Percentiles rank a stretch among this genome's conserved stretches.
Evolutionary conservation across 2,888 invertebrate species (phyloP).

Genomic region (Xylota segnis): DNA sequence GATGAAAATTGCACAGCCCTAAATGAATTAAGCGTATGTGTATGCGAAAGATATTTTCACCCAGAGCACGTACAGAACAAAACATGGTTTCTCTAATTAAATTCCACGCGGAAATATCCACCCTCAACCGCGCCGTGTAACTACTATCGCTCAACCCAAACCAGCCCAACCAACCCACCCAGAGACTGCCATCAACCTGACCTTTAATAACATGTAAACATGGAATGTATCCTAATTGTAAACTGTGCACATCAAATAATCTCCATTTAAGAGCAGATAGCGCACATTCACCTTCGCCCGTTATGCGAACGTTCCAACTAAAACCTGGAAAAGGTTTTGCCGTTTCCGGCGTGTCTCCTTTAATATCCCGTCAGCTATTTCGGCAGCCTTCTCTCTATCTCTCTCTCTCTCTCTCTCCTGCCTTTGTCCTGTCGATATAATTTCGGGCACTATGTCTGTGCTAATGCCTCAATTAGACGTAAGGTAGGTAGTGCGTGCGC

Average conservation of each 20-base stretch:
- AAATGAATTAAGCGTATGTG: slow-evolving; percentile 14
- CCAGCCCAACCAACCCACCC: no score
- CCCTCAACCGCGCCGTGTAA: slow-evolving; percentile 3
- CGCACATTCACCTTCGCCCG: slow-evolving; percentile 60
- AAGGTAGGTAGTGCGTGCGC: slow-evolving; percentile 54
- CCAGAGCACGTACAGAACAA: slow-evolving; percentile 46
- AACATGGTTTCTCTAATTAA: slow-evolving; percentile 72
- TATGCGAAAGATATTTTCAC: slow-evolving; percentile 1
- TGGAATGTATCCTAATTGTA: slow-evolving; percentile 72
- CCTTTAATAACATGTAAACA: slow-evolving; percentile 73
- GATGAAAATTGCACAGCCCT: slow-evolving; percentile 12
- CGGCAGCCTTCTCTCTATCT: slow-evolving; percentile 31
- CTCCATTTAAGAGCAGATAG: slow-evolving; percentile 70
- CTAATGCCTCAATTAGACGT: slow-evolving; percentile 73
- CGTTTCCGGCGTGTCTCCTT: slow-evolving; percentile 59
- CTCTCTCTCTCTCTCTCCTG: no score
- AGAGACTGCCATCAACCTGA: slow-evolving; percentile 55
- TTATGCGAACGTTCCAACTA: neutral
- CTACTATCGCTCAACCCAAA: no score
- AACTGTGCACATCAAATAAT: slow-evolving; percentile 70
- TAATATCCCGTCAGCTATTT: slow-evolving; percentile 56
- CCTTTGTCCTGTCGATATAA: slow-evolving; percentile 69
- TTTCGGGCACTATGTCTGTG: slow-evolving; percentile 59
- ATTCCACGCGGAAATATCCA: slow-evolving; percentile 63
- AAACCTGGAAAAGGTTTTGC: slow-evolving; percentile 48